Base-by-base conservation (phyloP, 2,888 invertebrate species). In the Geotrupes spiniger region DNA sequence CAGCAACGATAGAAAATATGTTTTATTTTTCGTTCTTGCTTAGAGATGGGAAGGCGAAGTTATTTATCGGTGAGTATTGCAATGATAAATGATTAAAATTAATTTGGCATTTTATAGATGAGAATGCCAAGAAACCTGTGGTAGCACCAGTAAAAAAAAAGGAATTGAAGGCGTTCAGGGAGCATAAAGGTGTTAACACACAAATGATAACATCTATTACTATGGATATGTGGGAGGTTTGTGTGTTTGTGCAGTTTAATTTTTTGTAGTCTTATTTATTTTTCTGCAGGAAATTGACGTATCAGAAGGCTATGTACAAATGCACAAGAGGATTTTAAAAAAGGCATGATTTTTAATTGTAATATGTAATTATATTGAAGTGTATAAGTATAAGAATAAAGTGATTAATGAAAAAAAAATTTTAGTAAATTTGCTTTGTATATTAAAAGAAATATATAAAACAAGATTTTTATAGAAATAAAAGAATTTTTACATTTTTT, bases 11-110 rank as follows among this genome's bases (percentile, higher is more conserved):
- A 1, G 82, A 84, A 72, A 84, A 85, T 61, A 75, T 83, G 31
- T 79, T 84, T 69, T 76, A 83, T 58, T 72, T 80, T n/a, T 78
- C 84, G 0, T 84, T 84, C 69, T 72, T 84, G 2, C 74, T 79
- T 0, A 67, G 79, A 39, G 83, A 84, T 60, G 81, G 80, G 0
- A 66, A 71, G 47, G 66, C 82, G 1, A 65, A 72, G 36, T 65
- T 84, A 4, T 61, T 71, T 10, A 62, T 78, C 44, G 78, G 82
- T 81, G 58, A 68, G 58, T 36, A 40, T 21, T 42, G 4, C 1
- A 5, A 8, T 12, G 6, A 37, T 21, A 17, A 27, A 8, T 37
- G 4, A 28, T 25, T 17, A 27, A 17, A 41, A 14, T 31, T 51
- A 9, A n/a, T 17, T 42, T 29, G 51, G 17, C 40, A 36, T 49